Evolutionary conservation across 2,888 invertebrate species (phyloP).

Genomic region (Parnassius smintheus): DNA sequence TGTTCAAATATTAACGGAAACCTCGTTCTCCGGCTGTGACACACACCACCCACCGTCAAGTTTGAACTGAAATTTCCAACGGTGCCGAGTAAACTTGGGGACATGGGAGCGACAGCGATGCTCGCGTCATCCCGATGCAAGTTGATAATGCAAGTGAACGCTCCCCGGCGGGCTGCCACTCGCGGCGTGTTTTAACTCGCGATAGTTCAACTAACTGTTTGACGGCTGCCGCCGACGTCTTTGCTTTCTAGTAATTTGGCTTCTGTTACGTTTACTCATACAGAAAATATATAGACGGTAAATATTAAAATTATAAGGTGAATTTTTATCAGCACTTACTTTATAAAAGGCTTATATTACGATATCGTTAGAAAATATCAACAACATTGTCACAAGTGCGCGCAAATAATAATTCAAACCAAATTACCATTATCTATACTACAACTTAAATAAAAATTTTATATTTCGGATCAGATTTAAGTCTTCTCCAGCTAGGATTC

Average conservation of each 20-base stretch:
- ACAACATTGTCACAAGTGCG: no score
- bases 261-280: not conserved
- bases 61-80: conserved; percentile 75
- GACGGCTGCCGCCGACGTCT: conserved; percentile 12
- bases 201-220: conserved; percentile 21
- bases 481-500: no score
- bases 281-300: not conserved
- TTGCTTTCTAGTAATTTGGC: conserved; percentile 7
- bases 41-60: conserved; percentile 51
- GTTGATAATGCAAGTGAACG: conserved; percentile 67
- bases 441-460: no score
- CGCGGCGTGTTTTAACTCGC: conserved; percentile 13
- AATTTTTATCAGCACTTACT: no score
- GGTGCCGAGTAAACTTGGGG: conserved; percentile 74
- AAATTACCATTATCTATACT: no score
- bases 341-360: no score
- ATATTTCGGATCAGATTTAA: no score
- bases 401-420: no score
- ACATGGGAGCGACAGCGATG: conserved; percentile 73
- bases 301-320: not conserved
- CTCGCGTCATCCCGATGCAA: conserved; percentile 72
- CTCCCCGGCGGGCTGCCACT: conserved; percentile 31
- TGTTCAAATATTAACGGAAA: no score
- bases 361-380: no score
- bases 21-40: conserved; percentile 30